phyloP scores from a whole-genome alignment of 2,888 invertebrate species.

The Branchellion lobata region DNA sequence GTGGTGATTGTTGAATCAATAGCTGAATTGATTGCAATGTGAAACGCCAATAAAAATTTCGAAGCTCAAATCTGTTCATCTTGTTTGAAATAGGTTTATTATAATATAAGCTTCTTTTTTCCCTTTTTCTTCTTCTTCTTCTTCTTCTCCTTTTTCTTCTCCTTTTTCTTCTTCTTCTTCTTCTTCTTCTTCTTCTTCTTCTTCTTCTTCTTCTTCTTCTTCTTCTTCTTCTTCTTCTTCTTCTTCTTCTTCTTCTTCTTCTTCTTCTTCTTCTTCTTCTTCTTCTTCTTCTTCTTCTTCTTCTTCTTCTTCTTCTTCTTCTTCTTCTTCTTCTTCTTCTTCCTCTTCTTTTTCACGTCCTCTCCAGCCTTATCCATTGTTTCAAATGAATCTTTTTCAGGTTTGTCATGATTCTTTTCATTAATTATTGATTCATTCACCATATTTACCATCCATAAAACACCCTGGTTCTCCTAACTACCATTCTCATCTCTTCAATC shows the following conservation, averaged over 20 bases:
- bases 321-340: not conserved
- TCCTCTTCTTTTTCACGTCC: conserved; percentile 10
- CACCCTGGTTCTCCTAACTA: not conserved
- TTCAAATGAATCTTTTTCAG: not conserved
- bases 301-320: not conserved
- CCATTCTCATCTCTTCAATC: no score
- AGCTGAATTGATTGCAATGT: no score
- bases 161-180: no score
- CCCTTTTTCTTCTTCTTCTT: no score
- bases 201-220: not conserved
- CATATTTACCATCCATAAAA: not conserved
- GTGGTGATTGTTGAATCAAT: no score
- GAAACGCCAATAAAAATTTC: no score
- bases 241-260: not conserved
- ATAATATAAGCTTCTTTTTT: no score
- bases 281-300: conserved; percentile 4
- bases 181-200: not conserved
- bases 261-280: not conserved
- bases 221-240: not conserved
- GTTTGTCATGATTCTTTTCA: not conserved
- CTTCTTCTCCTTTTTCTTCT: no score
- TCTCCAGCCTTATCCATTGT: not conserved
- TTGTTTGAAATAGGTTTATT: no score
- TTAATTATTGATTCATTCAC: not conserved
- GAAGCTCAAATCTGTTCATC: no score